These are phyloP conservation scores for Siniperca knerii DNA, from an alignment of 2,113 vertebrate genomes.

Conservation along the genomic window DNA sequence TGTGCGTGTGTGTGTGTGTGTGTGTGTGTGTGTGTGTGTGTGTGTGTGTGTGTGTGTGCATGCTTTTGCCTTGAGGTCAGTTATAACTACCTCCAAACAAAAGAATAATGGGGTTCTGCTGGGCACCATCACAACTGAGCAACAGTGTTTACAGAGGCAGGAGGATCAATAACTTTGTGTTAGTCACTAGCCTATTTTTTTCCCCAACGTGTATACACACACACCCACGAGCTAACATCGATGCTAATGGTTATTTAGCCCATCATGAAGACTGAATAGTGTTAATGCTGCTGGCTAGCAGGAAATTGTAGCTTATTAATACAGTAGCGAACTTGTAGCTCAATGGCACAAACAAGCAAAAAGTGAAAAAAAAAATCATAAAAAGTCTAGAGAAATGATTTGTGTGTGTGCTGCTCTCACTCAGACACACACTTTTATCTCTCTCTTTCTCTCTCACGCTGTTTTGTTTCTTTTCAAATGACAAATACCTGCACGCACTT, in stretches of 20 bases:
- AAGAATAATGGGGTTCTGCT: constrained; percentile 51
- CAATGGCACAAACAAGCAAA: not conserved
- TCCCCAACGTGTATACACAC: not conserved
- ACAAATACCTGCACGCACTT: constrained; percentile 4
- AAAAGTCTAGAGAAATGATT: not conserved
- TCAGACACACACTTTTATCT: constrained; percentile 22
- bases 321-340: not conserved
- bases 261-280: constrained; percentile 16
- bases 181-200: constrained; percentile 20
- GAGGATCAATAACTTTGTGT: constrained; percentile 48
- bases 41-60: too few relatives aligned
- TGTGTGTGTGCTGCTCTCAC: not conserved
- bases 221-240: constrained; percentile 12
- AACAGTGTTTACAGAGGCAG: constrained; percentile 41
- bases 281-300: constrained; percentile 6
- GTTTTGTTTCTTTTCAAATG: constrained; percentile 34
- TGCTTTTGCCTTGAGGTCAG: constrained; percentile 15
- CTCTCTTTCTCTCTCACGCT: constrained; percentile 3
- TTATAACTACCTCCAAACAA: constrained; percentile 39
- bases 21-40: not conserved
- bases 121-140: constrained; percentile 33
- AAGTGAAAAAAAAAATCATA: not conserved
- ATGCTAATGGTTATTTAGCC: constrained; percentile 21
- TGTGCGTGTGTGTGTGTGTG: too few relatives aligned
- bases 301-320: constrained; percentile 26